phyloP scores from a whole-genome alignment of 2,888 invertebrate genomes.

The Drosophila hawaiiensis region DNA sequence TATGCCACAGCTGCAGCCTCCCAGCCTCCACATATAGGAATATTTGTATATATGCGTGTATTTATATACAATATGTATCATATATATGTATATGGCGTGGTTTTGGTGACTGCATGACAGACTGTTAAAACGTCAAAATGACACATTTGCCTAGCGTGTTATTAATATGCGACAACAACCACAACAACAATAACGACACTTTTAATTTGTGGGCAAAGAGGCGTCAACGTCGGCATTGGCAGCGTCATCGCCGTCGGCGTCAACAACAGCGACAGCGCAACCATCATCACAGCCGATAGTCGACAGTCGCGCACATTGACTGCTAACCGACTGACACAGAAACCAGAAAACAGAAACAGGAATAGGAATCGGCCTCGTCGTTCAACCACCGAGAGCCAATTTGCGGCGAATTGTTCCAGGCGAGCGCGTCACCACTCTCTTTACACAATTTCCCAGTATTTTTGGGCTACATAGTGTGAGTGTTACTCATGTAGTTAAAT shows the following conservation, averaged over 20 bases:
- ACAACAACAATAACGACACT: constrained; percentile 21
- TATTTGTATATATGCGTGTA: constrained; percentile 14
- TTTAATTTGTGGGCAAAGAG: constrained; percentile 37
- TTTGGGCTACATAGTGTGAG: constrained; percentile 21
- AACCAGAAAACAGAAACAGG: constrained; percentile 43
- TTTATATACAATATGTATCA: constrained; percentile 16
- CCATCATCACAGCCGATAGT: constrained; percentile 15
- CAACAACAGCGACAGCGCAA: constrained; percentile 11
- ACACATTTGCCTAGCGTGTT: constrained; percentile 81
- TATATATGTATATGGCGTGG: constrained; percentile 62
- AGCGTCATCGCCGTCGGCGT: background rate
- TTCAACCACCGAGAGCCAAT: constrained; percentile 17
- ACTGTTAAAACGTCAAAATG: constrained; percentile 81
- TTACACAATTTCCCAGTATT: constrained; percentile 65
- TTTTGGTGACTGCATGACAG: constrained; percentile 75
- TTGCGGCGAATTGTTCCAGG: constrained; percentile 39
- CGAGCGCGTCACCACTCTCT: constrained; percentile 3
- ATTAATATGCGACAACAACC: constrained; percentile 70
- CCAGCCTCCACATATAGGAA: constrained; percentile 21
- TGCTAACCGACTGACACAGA: constrained; percentile 80
- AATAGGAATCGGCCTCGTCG: constrained; percentile 28
- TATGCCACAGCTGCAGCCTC: constrained; percentile 71
- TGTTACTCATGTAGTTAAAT: constrained; percentile 1
- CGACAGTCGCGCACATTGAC: constrained; percentile 61
- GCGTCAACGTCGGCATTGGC: constrained; percentile 3